Evolutionary conservation across 2,888 invertebrate species (phyloP), one percentile per base, ranked within the genome.

Genomic region (Caenorhabditis japonica): DNA sequence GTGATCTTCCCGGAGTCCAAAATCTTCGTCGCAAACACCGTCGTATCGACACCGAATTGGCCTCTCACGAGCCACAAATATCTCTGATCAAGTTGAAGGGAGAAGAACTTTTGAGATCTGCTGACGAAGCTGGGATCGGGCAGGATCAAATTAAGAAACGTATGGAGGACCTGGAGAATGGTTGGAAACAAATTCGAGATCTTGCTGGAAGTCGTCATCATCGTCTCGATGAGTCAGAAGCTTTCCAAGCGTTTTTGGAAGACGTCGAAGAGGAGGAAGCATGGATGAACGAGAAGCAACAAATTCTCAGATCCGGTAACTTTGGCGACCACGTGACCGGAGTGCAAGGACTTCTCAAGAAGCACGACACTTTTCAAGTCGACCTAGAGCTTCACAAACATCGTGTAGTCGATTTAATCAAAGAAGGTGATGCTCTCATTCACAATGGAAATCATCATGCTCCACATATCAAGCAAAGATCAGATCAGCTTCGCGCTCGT

Each of bases 11-110:
- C 3, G 96, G 97, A 36, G 97, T 99, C 0, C 97, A 99, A 89
- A 99, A 99, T 89, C 90, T 99, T 64, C 93, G 95, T 87, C 97
- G 99, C 91, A 99, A 99, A 89, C 99, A 99, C 90, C 97, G 97
- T 90, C 93, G 99, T 7, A 90, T 99, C n/a, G 99, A 99, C 87
- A 94, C 95, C 0, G 99, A 99, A 88, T 90, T 99, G 52, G 94
- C 92, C n/a, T 94, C 94, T 61, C 99, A 99, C 89, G 97, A 97
- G 89, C 97, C 97, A 0, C 94, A 96, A 56, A 83, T 85, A 23
- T 74, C 84, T 43, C 64, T 82, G 33, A 84, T 85, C 23, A 80
- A 81, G 10, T 77, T 81, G 58, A 86, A 86, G 78, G 87, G 84
- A 55, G 68, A 81, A 38, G 83, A 86, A 49, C 81, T 86, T 25